Percentiles rank a stretch among this genome's conserved stretches.
Evolutionary conservation across 2,888 invertebrate species (phyloP).

Genomic region (Lasioglossum leucozonium): DNA sequence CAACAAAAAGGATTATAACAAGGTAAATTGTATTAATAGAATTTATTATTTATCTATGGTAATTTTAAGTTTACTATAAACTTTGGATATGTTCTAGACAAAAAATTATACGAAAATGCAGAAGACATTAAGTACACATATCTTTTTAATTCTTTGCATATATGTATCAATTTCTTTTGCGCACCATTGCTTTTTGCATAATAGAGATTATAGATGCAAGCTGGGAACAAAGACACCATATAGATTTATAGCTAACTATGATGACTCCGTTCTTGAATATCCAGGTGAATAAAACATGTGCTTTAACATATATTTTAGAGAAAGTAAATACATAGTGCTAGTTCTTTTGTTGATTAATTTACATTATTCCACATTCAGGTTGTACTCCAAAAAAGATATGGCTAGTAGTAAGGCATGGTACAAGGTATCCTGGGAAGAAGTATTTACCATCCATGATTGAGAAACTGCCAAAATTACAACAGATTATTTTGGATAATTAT

Average conservation of each 20-base stretch:
- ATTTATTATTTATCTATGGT: not conserved
- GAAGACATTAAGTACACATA: not conserved
- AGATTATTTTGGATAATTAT: slow-evolving; percentile 86
- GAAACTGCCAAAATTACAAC: slow-evolving; percentile 86
- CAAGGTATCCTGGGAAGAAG: slow-evolving; percentile 89
- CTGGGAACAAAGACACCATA: slow-evolving; percentile 91
- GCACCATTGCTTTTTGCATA: slow-evolving; percentile 40
- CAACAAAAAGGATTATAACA: not conserved
- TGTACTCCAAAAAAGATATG: slow-evolving; percentile 89
- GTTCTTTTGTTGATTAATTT: not conserved
- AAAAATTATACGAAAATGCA: slow-evolving; percentile 34
- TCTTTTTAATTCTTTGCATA: slow-evolving; percentile 41
- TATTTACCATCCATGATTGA: slow-evolving; percentile 86
- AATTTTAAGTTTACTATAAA: not conserved
- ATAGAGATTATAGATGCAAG: slow-evolving; percentile 82
- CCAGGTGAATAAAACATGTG: slow-evolving; percentile 83
- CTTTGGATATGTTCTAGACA: slow-evolving; percentile 15
- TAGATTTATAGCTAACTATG: slow-evolving; percentile 88
- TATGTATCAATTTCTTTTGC: slow-evolving; percentile 14
- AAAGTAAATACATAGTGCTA: not conserved
- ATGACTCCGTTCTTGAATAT: slow-evolving; percentile 87
- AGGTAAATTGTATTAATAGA: not conserved
- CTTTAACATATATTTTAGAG: not conserved
- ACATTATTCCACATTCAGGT: slow-evolving; percentile 82
- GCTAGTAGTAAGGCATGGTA: slow-evolving; percentile 92